Evolutionary conservation across 2,888 invertebrate genomes (phyloP).

Genomic region (Bursaphelenchus okinawaensis): DNA sequence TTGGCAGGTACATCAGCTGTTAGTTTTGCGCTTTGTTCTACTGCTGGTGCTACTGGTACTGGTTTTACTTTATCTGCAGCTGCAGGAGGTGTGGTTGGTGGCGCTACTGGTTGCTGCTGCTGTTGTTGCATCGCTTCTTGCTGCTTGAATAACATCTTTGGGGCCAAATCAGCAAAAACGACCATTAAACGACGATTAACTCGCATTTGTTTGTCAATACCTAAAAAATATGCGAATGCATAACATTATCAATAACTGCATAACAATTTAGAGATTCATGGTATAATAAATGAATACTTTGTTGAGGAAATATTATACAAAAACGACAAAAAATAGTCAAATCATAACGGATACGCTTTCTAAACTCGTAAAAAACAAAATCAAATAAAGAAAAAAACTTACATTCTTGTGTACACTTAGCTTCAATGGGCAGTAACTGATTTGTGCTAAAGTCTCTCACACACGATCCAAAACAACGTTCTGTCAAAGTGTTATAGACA

Average conservation of each 20-base stretch:
- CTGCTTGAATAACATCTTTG: constrained; percentile 25
- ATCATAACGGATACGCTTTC: too few species aligned
- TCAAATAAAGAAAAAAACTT: constrained; percentile 15
- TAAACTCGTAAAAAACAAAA: not conserved
- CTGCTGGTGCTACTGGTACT: not conserved
- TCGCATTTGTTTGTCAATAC: constrained; percentile 54
- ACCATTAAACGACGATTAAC: constrained; percentile 51
- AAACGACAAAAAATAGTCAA: too few species aligned
- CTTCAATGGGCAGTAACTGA: constrained; percentile 32
- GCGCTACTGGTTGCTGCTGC: not conserved
- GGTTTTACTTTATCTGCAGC: not conserved
- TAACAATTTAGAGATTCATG: too few species aligned
- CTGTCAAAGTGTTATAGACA: constrained; percentile 54
- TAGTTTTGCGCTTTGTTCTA: not conserved
- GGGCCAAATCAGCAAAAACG: constrained; percentile 49
- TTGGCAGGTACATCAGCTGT: not conserved
- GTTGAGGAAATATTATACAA: too few species aligned
- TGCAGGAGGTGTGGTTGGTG: not conserved
- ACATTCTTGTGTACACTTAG: constrained; percentile 40
- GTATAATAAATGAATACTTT: too few species aligned
- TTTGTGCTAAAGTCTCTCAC: constrained; percentile 44
- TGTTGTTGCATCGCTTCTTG: not conserved
- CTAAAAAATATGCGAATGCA: too few species aligned
- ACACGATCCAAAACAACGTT: constrained; percentile 48
- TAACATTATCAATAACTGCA: too few species aligned